phyloP scores from a whole-genome alignment of 2,797 vertebrate species.

The Anas flavirostris region DNA sequence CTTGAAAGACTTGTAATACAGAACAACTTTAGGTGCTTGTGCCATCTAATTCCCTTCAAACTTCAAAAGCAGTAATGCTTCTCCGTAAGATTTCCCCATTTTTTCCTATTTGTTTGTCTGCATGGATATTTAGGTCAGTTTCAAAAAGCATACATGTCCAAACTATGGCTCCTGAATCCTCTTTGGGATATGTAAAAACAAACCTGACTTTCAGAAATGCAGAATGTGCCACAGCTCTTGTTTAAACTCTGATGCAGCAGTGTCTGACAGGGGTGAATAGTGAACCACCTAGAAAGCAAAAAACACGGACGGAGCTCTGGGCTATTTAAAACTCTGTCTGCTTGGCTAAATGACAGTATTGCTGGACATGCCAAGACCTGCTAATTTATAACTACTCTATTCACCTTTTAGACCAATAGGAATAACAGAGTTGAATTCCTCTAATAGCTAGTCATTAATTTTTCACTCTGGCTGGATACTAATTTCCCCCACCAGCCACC shows the following conservation, averaged over 20 bases:
- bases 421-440: neutral
- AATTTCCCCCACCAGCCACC: neutral
- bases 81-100: neutral
- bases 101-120: neutral
- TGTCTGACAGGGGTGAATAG: neutral
- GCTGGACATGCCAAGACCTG: neutral
- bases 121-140: neutral
- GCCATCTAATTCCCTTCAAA: neutral
- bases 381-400: conserved; percentile 6
- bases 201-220: neutral
- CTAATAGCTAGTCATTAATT: neutral
- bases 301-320: neutral
- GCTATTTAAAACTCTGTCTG: conserved; percentile 9
- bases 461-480: neutral
- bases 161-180: neutral
- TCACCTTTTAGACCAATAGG: conserved; percentile 13
- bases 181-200: neutral
- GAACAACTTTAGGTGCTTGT: neutral
- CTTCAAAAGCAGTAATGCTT: neutral
- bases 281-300: neutral
- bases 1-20: neutral
- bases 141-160: neutral
- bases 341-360: neutral
- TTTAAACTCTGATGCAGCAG: neutral
- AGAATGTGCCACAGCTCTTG: neutral